Base-by-base conservation (phyloP, 2,888 invertebrate species). In the Diarsia brunnea region DNA sequence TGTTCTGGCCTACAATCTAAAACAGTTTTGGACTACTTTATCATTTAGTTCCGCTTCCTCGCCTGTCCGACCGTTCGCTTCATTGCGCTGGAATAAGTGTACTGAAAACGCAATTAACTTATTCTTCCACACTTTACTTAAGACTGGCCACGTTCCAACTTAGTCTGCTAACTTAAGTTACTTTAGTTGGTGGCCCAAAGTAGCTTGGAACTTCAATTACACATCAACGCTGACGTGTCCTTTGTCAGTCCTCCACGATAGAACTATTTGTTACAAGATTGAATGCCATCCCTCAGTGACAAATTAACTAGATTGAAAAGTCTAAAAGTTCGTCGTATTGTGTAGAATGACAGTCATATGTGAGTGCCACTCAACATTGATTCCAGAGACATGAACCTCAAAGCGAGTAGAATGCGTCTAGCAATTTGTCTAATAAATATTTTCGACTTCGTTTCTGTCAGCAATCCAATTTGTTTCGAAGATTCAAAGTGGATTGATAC, bases 141-240 rank as follows among this genome's bases (percentile, higher is more conserved):
- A 84, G 78, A 78, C 73, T 84, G 83, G 85, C 85, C 73, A 58
- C 70, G 82, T 84, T 78, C 85, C 83, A 83, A 83, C 60, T 83
- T 68, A 73, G 51, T 76, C 73, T 68, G 49, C 53, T 70, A 73
- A 78, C 64, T 81, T 73, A 60, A 73, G 70, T 73, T 81, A 58
- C 70, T 73, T 81, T 14, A 81, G 64, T 84, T n/a, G 55, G 69
- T 73, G 14, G 27, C 73, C 43, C 21, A 73, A 83, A 84, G 78
- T 84, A 68, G 64, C 78, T 77, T 38, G 58, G 61, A 73, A 69
- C 73, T 73, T 84, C 85, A 78, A 77, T 80, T 79, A 79, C 79
- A 67, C 58, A 84, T 77, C 82, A 55, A 60, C 55, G 31, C 61
- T 75, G 58, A 77, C 53, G 45, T 66, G 51, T 71, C 73, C 67